Evolutionary conservation across 1,140 invertebrate genomes (phyloP), one percentile per base, ranked within the genome.

Genomic region (Plectrocnemia conspersa): DNA sequence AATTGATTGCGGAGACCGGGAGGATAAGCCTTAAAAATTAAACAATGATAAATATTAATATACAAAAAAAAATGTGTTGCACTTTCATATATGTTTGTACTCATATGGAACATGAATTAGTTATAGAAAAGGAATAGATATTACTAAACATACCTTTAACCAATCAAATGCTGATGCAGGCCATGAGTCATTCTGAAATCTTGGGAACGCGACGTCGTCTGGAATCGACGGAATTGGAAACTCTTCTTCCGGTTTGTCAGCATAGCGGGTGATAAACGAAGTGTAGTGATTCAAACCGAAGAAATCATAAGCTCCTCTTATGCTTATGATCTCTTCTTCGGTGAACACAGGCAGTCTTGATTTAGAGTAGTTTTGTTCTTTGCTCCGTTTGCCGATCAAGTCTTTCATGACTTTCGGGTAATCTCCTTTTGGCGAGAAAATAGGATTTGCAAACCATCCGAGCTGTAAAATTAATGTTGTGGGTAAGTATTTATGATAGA

Each of bases 321-420:
- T 73, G 44, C 71, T 67, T 48, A 74, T 63, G 58, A 78, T 71
- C 73, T 85, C 83, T 50, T 73, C 64, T 18, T 33, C 38, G 0
- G 63, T 65, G 45, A 71, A 70, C 11, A 33, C 49, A 1, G 68
- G 70, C 4, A 72, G 58, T n/a, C 70, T 57, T 1, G 66, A 68
- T 27, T 33, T 47, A 13, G 53, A 22, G 52, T 65, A 69, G 44
- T 65, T 64, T 60, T 74, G 69, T 6, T 46, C 44, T 41, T 54
- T 45, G 58, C 71, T 73, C 27, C 65, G 61, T 16, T 63, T 54
- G 2, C 61, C 66, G 4, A 72, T 56, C 15, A 62, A 59, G 16
- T 65, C 58, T 44, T 62, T 65, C 62, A 71, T 65, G 1, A 66
- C 52, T 35, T 58, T 27, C 1, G 70, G 69, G 58, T 70, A 72